These are phyloP conservation scores for Lindbergichthys nudifrons DNA, from an alignment of 2,797 vertebrate species.

Conservation along the genomic window DNA sequence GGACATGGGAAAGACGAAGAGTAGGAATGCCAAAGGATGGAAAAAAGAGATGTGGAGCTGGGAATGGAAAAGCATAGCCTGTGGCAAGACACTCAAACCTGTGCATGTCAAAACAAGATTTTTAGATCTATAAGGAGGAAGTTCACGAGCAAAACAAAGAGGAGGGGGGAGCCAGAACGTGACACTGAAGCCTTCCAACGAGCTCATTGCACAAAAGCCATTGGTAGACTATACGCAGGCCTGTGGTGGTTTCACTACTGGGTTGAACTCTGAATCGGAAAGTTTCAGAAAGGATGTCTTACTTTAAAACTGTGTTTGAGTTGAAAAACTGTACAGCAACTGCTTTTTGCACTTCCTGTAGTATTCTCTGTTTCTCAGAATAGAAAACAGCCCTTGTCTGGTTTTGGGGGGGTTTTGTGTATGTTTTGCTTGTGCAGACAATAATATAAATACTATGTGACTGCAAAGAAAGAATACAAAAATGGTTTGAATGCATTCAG, in stretches of 20 bases:
- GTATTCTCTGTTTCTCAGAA: too few relatives aligned
- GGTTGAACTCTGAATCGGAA: conserved; percentile 11
- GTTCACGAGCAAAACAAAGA: conserved; percentile 68
- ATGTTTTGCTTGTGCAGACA: too few relatives aligned
- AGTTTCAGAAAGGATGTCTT: background rate
- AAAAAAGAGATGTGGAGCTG: conserved; percentile 57
- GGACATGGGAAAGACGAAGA: conserved; percentile 58
- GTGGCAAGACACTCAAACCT: conserved; percentile 74
- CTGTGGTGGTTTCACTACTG: conserved; percentile 25
- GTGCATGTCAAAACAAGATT: conserved; percentile 78
- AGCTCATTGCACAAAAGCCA: conserved; percentile 26
- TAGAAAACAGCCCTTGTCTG: too few relatives aligned
- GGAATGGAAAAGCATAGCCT: conserved; percentile 51
- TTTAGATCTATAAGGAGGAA: conserved; percentile 63
- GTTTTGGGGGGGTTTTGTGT: too few relatives aligned
- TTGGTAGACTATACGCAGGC: background rate
- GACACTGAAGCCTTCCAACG: conserved; percentile 54
- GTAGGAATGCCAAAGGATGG: conserved; percentile 48
- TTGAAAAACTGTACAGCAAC: background rate
- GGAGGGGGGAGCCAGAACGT: conserved; percentile 17
- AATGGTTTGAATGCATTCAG: background rate
- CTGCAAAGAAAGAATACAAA: too few relatives aligned
- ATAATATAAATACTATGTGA: too few relatives aligned
- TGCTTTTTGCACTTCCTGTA: too few relatives aligned
- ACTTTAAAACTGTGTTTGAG: background rate